Evolutionary conservation across 2,888 invertebrate genomes (phyloP).

Genomic region (Loripinus fragilis): DNA sequence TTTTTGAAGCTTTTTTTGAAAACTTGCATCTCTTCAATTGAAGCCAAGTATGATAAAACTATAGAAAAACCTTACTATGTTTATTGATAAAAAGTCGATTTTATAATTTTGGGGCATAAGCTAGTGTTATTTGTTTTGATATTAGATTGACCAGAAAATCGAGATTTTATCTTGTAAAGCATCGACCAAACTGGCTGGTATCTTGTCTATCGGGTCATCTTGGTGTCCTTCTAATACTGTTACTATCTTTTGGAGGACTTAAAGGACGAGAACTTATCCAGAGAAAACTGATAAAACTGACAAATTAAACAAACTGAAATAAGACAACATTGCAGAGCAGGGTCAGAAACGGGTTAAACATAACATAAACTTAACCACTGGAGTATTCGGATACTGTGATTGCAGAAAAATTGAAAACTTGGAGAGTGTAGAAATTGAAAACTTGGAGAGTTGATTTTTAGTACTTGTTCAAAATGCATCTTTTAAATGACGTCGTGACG

Average conservation of each 20-base stretch:
- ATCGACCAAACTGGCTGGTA: not conserved
- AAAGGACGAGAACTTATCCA: not conserved
- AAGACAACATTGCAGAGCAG: not conserved
- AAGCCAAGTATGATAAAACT: no score
- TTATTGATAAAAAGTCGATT: no score
- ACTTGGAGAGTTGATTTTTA: not conserved
- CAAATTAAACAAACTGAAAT: constrained; percentile 13
- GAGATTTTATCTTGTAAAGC: not conserved
- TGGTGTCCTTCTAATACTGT: not conserved
- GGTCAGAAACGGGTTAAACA: constrained; percentile 7
- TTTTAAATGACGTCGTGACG: constrained; percentile 49
- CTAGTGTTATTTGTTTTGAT: not conserved
- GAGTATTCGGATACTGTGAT: constrained; percentile 14
- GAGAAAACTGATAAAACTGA: not conserved
- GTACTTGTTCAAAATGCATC: constrained; percentile 31
- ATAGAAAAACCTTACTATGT: no score
- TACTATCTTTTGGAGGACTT: not conserved
- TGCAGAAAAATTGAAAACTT: not conserved
- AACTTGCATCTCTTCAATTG: no score
- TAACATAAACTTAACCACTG: not conserved
- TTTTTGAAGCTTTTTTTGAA: no score
- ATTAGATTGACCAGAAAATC: constrained; percentile 6
- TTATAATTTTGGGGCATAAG: no score
- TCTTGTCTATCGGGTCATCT: not conserved
- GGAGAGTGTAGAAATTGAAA: not conserved